phyloP scores from a whole-genome alignment of 2,113 vertebrate genomes.

The Nerophis lumbriciformis region DNA sequence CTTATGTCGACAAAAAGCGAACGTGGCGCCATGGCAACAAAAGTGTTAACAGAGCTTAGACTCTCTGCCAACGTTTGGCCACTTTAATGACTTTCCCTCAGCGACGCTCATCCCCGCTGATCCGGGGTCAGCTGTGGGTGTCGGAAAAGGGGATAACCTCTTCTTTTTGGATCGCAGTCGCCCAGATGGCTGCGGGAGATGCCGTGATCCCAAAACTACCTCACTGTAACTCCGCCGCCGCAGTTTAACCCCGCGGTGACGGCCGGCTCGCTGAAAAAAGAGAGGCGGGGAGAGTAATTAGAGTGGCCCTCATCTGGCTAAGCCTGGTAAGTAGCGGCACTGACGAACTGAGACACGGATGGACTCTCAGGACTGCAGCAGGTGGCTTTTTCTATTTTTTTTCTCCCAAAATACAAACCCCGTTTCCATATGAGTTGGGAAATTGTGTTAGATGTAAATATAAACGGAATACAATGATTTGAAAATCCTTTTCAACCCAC shows the following conservation, averaged over 20 bases:
- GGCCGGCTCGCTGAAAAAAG: slow-evolving; percentile 61
- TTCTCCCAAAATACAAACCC: too few relatives aligned
- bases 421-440: too few relatives aligned
- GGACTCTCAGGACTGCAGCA: slow-evolving; percentile 63
- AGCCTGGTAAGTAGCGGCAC: slow-evolving; percentile 68
- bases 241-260: slow-evolving; percentile 62
- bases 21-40: too few relatives aligned
- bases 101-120: slow-evolving; percentile 22
- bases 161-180: slow-evolving; percentile 45
- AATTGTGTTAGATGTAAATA: too few relatives aligned
- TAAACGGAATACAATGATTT: too few relatives aligned
- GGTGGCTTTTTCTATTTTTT: slow-evolving; percentile 25
- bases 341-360: slow-evolving; percentile 66
- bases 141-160: slow-evolving; percentile 54
- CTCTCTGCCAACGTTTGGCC: too few relatives aligned
- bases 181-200: slow-evolving; percentile 58
- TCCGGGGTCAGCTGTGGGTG: slow-evolving; percentile 63
- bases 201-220: slow-evolving; percentile 58
- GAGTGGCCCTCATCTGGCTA: slow-evolving; percentile 67
- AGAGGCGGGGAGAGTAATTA: slow-evolving; percentile 57
- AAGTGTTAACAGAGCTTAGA: too few relatives aligned
- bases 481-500: too few relatives aligned
- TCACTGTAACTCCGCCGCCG: slow-evolving; percentile 55
- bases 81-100: too few relatives aligned
- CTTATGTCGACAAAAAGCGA: too few relatives aligned